A percentile compares a stretch with the other conserved stretches of the same genome.
These are phyloP conservation scores for Drosophila parabipectinata DNA, from an alignment of 1,140 invertebrate species.

Conservation along the genomic window DNA sequence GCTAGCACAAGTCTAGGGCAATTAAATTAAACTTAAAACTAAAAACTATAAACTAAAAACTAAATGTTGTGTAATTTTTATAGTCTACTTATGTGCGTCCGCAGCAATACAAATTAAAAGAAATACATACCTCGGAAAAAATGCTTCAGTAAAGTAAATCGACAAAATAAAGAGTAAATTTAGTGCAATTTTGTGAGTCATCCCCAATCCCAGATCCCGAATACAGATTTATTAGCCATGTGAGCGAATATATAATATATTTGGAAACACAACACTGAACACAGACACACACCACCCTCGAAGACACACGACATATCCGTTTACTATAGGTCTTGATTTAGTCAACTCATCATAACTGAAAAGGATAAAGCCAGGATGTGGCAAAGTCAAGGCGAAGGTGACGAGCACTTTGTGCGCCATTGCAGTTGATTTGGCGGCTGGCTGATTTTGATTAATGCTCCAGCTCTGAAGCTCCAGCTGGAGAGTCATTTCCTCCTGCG, in stretches of 20 bases:
- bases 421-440: slow-evolving; percentile 51
- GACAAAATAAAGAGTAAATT: slow-evolving; percentile 47
- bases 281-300: slow-evolving; percentile 26
- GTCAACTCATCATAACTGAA: slow-evolving; percentile 71
- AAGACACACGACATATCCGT: slow-evolving; percentile 47
- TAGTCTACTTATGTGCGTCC: slow-evolving; percentile 57
- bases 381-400: slow-evolving; percentile 50
- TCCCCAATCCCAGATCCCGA: background rate
- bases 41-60: slow-evolving; percentile 61
- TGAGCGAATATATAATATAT: background rate
- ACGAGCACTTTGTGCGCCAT: slow-evolving; percentile 55
- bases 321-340: slow-evolving; percentile 22
- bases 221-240: slow-evolving; percentile 57
- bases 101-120: slow-evolving; percentile 17
- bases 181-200: slow-evolving; percentile 64
- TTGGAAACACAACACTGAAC: slow-evolving; percentile 11
- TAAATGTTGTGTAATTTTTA: slow-evolving; percentile 80
- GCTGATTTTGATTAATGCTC: slow-evolving; percentile 67
- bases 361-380: background rate
- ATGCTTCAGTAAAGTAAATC: slow-evolving; percentile 63
- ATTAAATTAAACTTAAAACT: slow-evolving; percentile 51
- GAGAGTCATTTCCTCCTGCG: slow-evolving; percentile 15
- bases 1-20: slow-evolving; percentile 50
- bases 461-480: background rate
- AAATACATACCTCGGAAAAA: slow-evolving; percentile 52